Evolutionary conservation across 1,140 invertebrate genomes (phyloP), one percentile per base, ranked within the genome.

Genomic region (Campodea augens): DNA sequence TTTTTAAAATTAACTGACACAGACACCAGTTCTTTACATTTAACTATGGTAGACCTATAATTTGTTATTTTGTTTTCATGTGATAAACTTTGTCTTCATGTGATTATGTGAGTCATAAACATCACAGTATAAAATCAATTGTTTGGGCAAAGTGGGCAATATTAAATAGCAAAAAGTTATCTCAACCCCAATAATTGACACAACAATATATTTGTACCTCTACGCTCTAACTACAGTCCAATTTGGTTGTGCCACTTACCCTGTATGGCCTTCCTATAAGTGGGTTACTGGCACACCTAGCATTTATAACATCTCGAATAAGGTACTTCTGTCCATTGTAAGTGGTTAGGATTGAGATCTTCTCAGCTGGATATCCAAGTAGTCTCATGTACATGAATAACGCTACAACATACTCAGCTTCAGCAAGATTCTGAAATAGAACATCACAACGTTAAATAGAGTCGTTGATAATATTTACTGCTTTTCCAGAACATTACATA

Each of bases 291-390:
- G 83, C 87, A 66, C 95, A 99, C 48, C 92, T 70, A 39, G 86
- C 83, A 52, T 90, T 81, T 39, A 98, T 82, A 5, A 99, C 90
- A 65, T 99, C 96, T 22, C 89, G 64, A 24, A 99, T 87, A 18
- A 99, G 70, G 65, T 96, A 89, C 60, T 98, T 98, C 64, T 99
- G 96, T 5, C 96, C 96, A 66, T 99, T 99, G 62, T 99, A 99
- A 0, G 96, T 98, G 0, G 95, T 98, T n/a, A 99, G 61, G 53
- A 99, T 97, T 13, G 93, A 95, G 47, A 99, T 97, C 63, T 92
- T 92, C 43, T 92, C 80, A 0, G 92, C 88, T 0, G 95, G 91
- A 71, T 98, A 99, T 0, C 95, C 95, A 22, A 97, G 63, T 3
- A 99, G 65, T 44, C 96, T 66, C 95, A 99, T 98, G 58, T 92